phyloP scores from a whole-genome alignment of 2,888 invertebrate species.

The Tipula lateralis region DNA sequence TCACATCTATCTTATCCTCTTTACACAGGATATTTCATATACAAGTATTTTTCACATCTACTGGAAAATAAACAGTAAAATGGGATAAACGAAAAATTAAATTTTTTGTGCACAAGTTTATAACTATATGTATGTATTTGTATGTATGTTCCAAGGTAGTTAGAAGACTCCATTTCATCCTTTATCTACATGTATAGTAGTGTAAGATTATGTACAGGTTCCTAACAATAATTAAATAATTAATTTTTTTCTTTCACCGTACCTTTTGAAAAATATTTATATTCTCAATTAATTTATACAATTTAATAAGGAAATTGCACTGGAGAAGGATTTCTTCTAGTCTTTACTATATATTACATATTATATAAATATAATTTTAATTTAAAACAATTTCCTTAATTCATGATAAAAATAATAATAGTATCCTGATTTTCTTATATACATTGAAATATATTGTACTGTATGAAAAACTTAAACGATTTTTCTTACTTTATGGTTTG shows the following conservation, averaged over 20 bases:
- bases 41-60: neutral
- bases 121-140: too few species aligned
- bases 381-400: conserved; percentile 11
- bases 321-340: conserved; percentile 11
- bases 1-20: neutral
- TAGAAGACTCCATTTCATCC: neutral
- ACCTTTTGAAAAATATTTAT: neutral
- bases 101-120: neutral
- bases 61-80: neutral
- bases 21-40: neutral
- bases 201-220: neutral
- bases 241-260: neutral
- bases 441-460: too few species aligned
- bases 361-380: neutral
- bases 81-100: neutral
- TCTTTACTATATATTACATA: too few species aligned
- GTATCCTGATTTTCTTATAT: neutral
- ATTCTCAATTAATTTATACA: neutral
- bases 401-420: conserved; percentile 1
- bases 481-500: neutral
- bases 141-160: neutral
- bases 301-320: conserved; percentile 24
- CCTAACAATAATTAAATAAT: neutral
- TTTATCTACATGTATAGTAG: neutral
- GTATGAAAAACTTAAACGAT: neutral